phyloP scores from a whole-genome alignment of 30 jellyfish, hydroid and myxozoan genomes.

The Aurelia aurita region DNA sequence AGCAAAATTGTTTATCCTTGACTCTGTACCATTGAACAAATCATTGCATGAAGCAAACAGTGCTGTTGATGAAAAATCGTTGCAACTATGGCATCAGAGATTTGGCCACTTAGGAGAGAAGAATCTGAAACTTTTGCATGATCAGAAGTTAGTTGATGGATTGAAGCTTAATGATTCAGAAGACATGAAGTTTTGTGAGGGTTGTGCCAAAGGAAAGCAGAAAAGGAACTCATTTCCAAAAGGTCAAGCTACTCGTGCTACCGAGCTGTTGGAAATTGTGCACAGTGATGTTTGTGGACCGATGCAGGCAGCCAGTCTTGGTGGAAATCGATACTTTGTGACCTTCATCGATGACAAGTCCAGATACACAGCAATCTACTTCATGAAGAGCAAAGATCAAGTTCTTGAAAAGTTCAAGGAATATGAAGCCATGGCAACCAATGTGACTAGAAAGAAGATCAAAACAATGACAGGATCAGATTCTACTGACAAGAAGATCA shows the following conservation, averaged over 20 bases:
- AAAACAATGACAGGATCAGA: slow-evolving; percentile 16
- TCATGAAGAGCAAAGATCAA: slow-evolving; percentile 30
- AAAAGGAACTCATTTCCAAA: slow-evolving; percentile 32
- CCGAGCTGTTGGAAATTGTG: slow-evolving; percentile 45
- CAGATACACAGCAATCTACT: slow-evolving; percentile 24
- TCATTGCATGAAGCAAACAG: slow-evolving; percentile 23
- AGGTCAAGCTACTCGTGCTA: too few species aligned
- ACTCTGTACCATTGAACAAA: not conserved
- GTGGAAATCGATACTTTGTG: slow-evolving; percentile 53
- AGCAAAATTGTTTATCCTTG: too few species aligned
- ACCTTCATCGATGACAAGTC: slow-evolving; percentile 57
- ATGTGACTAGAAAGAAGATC: too few species aligned
- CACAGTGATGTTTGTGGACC: too few species aligned
- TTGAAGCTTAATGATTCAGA: slow-evolving; percentile 16
- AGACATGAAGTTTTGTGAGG: slow-evolving; percentile 13
- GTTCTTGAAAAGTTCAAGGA: slow-evolving; percentile 24
- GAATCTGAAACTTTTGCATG: slow-evolving; percentile 16
- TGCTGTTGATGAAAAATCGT: too few species aligned
- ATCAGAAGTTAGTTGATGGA: slow-evolving; percentile 39
- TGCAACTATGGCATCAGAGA: too few species aligned
- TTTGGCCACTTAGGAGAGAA: slow-evolving; percentile 19
- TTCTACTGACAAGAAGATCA: not conserved
- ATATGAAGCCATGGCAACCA: too few species aligned
- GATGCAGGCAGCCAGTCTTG: slow-evolving; percentile 16
- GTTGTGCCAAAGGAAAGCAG: slow-evolving; percentile 46